phyloP scores from a whole-genome alignment of 2,888 invertebrate genomes.

The Thalpophila matura region DNA sequence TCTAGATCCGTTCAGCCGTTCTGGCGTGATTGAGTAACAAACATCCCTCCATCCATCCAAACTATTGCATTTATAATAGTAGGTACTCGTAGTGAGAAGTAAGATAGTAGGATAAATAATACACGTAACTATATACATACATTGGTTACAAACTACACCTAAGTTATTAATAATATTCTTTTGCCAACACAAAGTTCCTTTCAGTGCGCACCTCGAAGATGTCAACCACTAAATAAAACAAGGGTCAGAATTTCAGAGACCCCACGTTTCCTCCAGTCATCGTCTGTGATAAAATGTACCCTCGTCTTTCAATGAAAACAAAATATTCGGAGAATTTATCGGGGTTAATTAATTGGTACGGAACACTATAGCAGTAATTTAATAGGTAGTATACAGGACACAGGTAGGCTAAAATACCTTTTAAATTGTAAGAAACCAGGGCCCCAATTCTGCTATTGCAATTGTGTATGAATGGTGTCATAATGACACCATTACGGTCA shows the following conservation, averaged over 20 bases:
- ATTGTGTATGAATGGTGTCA: no score
- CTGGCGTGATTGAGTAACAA: no score
- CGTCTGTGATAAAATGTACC: slow-evolving; percentile 75
- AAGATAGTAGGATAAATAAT: no score
- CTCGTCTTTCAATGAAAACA: slow-evolving; percentile 62
- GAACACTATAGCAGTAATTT: slow-evolving; percentile 17
- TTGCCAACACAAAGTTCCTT: not conserved
- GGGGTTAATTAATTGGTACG: slow-evolving; percentile 32
- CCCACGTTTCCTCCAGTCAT: slow-evolving; percentile 71
- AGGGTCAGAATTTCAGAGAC: slow-evolving; percentile 76
- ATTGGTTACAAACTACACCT: not conserved
- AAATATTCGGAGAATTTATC: slow-evolving; percentile 61
- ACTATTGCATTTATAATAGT: no score
- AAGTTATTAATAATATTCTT: not conserved
- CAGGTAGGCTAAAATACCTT: not conserved
- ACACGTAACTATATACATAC: no score
- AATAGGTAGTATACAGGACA: no score
- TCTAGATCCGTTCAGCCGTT: no score
- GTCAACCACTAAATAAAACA: slow-evolving; percentile 66
- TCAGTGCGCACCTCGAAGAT: slow-evolving; percentile 9
- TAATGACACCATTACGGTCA: no score
- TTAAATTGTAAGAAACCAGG: no score
- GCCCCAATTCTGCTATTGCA: no score
- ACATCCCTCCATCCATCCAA: no score
- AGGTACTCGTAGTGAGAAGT: no score